Base-by-base conservation (phyloP, 1,140 invertebrate species). In the Augochlora pura region DNA sequence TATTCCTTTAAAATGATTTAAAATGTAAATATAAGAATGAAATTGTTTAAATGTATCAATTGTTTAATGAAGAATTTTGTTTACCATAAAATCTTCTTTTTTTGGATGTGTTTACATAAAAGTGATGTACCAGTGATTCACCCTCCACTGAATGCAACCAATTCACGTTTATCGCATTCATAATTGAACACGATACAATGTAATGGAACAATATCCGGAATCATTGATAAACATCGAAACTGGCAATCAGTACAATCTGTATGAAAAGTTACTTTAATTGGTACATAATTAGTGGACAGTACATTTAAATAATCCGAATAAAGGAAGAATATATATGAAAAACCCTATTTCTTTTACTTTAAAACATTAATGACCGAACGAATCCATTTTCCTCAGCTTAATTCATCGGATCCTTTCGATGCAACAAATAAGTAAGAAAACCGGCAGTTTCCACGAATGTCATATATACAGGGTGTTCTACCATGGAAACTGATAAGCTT, bases 131-230 rank as follows among this genome's bases (percentile, higher is more conserved):
- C 72, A 93, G 81, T 1, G 92, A 90, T 85, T 93, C 92, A 66
- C 92, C 93, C 68, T 94, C 93, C 0, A 90, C 86, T 9, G 93
- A 93, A 83, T 86, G 88, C 49, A 93, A 91, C 93, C 93, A 93
- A 63, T 93, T 91, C 68, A 89, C 85, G 62, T 91, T 90, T 60
- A 92, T 87, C 7, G 91, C 84, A 62, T 81, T 86, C 85, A 86
- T 86, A 18, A 59, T 49, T 52, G 12, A 23, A 52, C 9, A 12
- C 63, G 12, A 7, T 8, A 57, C 42, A 25, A 49, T 60, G n/a
- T 16, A 16, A 57, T 7, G 14, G 0, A 3, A 5, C 60, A 77
- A 70, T 2, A 4, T n/a, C 6, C 32, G 23, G 32, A 63, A 77
- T 42, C 46, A 42, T 42, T 12, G 21, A 72, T 16, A n/a, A 32